Conservation (phyloP, 2,888 invertebrate species). For the Hirtodrosophila confusa region DNA sequence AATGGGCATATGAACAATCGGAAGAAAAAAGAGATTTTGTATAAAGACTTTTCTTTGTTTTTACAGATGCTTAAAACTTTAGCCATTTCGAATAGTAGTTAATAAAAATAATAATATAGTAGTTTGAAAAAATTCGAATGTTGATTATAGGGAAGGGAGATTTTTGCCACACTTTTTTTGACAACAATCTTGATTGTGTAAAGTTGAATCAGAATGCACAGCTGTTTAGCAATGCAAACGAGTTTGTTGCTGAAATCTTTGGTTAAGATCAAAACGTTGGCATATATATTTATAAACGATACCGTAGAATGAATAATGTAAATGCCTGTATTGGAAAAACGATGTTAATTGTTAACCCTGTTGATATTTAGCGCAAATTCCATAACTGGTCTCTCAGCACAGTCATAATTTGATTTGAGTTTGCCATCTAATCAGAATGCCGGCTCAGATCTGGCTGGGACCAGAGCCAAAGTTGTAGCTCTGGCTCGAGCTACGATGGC, state of each 20-base stretch:
- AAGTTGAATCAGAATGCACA: not conserved
- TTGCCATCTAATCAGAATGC: constrained; percentile 64
- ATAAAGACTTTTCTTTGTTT: too few relatives aligned
- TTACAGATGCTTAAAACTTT: too few relatives aligned
- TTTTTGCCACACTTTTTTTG: constrained; percentile 2
- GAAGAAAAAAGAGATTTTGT: too few relatives aligned
- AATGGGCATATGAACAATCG: too few relatives aligned
- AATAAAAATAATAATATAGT: too few relatives aligned
- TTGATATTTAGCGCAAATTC: constrained; percentile 58
- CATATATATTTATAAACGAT: constrained; percentile 12
- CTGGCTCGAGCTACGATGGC: constrained; percentile 4
- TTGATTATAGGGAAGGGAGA: too few relatives aligned
- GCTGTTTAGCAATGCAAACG: constrained; percentile 20
- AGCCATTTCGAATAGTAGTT: too few relatives aligned
- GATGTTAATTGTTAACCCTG: constrained; percentile 48
- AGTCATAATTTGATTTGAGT: constrained; percentile 43
- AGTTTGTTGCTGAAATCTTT: constrained; percentile 12
- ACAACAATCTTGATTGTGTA: constrained; percentile 6
- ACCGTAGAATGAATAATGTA: constrained; percentile 19
- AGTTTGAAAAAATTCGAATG: too few relatives aligned
- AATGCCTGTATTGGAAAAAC: constrained; percentile 15
- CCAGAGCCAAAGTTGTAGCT: constrained; percentile 14
- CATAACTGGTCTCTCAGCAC: constrained; percentile 50
- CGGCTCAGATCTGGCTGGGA: constrained; percentile 40
- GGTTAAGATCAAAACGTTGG: not conserved